Percentiles rank a stretch among this genome's conserved stretches.
These are phyloP conservation scores for Tyto alba DNA, from an alignment of 2,113 vertebrate species.

Conservation along the genomic window DNA sequence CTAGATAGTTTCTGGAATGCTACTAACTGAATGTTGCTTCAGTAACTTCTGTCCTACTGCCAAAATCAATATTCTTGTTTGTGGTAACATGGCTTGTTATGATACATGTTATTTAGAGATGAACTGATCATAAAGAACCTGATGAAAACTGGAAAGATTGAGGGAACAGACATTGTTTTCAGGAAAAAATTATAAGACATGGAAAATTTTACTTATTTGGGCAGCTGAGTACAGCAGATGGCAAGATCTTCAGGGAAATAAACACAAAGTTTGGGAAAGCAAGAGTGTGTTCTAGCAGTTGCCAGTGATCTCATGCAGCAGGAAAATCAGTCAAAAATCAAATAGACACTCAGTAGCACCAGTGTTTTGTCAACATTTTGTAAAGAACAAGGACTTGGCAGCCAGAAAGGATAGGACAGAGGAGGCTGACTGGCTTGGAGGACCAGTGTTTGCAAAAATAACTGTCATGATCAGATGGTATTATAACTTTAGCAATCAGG, in stretches of 20 bases:
- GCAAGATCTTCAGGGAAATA: conserved; percentile 62
- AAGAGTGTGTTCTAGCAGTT: conserved; percentile 63
- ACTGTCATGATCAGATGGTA: conserved; percentile 59
- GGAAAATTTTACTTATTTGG: conserved; percentile 51
- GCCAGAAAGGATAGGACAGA: conserved; percentile 24
- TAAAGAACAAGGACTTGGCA: conserved; percentile 43
- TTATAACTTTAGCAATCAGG: conserved; percentile 37
- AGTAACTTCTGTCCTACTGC: not conserved
- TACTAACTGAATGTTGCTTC: not conserved
- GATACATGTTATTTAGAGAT: not conserved
- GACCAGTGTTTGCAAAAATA: conserved; percentile 48
- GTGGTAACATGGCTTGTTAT: not conserved
- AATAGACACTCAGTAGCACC: conserved; percentile 56
- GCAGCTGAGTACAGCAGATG: conserved; percentile 58
- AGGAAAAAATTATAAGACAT: conserved; percentile 17
- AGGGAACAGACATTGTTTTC: conserved; percentile 4
- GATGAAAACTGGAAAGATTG: conserved; percentile 25
- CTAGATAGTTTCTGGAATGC: conserved; percentile 1
- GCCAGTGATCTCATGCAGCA: conserved; percentile 50
- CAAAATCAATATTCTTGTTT: conserved; percentile 12
- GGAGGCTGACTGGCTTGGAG: conserved; percentile 40
- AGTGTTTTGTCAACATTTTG: conserved; percentile 68
- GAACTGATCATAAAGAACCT: not conserved
- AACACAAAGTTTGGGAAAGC: conserved; percentile 64
- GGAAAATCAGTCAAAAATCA: conserved; percentile 55